These are phyloP conservation scores for Scaeva pyrastri DNA, from an alignment of 2,888 invertebrate species.

Conservation along the genomic window DNA sequence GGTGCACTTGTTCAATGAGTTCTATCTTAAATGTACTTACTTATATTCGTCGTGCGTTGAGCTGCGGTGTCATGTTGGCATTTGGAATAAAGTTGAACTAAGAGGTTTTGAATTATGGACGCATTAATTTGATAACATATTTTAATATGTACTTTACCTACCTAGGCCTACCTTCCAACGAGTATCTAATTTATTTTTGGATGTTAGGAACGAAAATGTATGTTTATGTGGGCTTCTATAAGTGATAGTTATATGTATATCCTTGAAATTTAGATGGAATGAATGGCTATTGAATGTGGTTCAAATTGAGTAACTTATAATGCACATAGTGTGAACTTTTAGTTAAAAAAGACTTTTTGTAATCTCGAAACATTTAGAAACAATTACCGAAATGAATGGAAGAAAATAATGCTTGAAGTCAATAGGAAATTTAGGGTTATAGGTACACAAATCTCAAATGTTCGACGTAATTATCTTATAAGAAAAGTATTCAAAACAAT, in stretches of 20 bases:
- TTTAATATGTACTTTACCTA: constrained; percentile 27
- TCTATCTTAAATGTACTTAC: not conserved
- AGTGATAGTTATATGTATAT: not conserved
- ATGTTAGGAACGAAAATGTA: not conserved
- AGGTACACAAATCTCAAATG: no score
- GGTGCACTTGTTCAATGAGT: constrained; percentile 50
- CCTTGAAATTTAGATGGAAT: not conserved
- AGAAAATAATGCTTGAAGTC: no score
- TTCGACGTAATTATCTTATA: no score
- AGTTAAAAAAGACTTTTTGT: not conserved
- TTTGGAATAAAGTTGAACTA: constrained; percentile 5
- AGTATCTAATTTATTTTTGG: constrained; percentile 55
- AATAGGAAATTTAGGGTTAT: no score
- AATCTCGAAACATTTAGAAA: no score
- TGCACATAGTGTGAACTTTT: not conserved
- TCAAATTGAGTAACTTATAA: not conserved
- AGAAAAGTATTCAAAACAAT: no score
- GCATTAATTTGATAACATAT: constrained; percentile 73
- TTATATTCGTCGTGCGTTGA: not conserved
- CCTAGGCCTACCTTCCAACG: not conserved
- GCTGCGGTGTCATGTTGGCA: not conserved
- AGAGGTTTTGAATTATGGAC: constrained; percentile 54
- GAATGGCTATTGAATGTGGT: not conserved
- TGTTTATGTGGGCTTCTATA: not conserved
- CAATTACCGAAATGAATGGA: no score